phyloP scores from a whole-genome alignment of 2,797 vertebrate genomes.

The Siniperca scherzeri region DNA sequence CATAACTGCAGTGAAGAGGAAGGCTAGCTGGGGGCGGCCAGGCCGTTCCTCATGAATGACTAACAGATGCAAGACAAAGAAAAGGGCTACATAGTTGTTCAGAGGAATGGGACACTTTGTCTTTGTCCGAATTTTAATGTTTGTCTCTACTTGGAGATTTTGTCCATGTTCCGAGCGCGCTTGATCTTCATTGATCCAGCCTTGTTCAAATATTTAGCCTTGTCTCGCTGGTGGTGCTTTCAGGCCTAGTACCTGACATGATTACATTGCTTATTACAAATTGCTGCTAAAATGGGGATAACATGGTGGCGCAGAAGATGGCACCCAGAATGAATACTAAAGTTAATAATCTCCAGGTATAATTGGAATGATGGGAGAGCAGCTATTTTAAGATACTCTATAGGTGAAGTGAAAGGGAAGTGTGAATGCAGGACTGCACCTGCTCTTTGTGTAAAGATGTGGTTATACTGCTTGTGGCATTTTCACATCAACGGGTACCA shows the following conservation, averaged over 20 bases:
- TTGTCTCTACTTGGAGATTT: constrained; percentile 59
- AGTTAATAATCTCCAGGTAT: constrained; percentile 22
- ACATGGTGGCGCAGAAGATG: constrained; percentile 18
- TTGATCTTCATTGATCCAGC: constrained; percentile 66
- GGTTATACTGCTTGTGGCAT: constrained; percentile 33
- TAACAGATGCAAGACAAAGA: constrained; percentile 57
- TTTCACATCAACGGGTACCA: constrained; percentile 47
- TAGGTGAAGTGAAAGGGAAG: constrained; percentile 35
- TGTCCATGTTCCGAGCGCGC: constrained; percentile 20
- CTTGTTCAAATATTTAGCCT: constrained; percentile 74
- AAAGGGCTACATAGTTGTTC: constrained; percentile 55
- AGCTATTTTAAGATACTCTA: constrained; percentile 41
- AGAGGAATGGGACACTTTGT: constrained; percentile 59
- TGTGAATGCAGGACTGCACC: constrained; percentile 50
- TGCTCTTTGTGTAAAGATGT: constrained; percentile 46
- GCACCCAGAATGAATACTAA: constrained; percentile 37
- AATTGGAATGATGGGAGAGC: constrained; percentile 7
- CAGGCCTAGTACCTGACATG: constrained; percentile 45
- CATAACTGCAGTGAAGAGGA: constrained; percentile 66
- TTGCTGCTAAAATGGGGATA: constrained; percentile 34
- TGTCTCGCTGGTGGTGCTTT: constrained; percentile 44
- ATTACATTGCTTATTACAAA: constrained; percentile 60
- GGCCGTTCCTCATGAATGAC: constrained; percentile 67
- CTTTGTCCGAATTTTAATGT: constrained; percentile 64
- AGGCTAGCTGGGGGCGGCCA: constrained; percentile 57